Base-by-base conservation (phyloP, 2,113 vertebrate genomes). In the Lepus timidus region DNA sequence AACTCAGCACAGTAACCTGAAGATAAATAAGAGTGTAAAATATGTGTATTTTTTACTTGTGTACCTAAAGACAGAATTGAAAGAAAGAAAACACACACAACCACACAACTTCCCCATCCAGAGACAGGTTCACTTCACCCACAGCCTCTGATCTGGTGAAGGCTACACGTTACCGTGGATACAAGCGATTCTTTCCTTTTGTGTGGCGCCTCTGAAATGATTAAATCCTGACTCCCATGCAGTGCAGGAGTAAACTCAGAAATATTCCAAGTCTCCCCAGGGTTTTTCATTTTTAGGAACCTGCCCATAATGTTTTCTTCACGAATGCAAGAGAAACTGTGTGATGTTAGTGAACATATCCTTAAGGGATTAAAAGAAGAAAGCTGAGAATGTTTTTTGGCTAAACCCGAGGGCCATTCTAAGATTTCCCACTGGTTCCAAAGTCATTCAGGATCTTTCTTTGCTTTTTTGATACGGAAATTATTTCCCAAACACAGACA, bases 81-180 rank as follows among this genome's bases (percentile, higher is more conserved):
- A 96, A 96, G 94, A 95, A 96, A 76, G 87, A 95, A 96, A 97
- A 93, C 84, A 86, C 89, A 92, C 88, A n/a, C n/a, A n/a, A n/a
- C n/a, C n/a, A n/a, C n/a, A 80, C 8, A 64, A n/a, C 20, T 27
- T 93, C 82, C 91, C 93, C 67, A 94, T 71, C 85, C 88, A 96
- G 44, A 97, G 25, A 85, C 85, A 97, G 95, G 96, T 96, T 95
- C 97, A 96, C 95, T 97, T 94, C 81, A 96, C 93, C 96, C 95
- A 74, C 86, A 97, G 97, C 90, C 96, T 86, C 96, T 91, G 96
- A 96, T 96, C 95, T 97, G 95, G 97, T 96, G 97, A 97, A 98
- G 87, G 87, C 55, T 96, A 95, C 90, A 85, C 96, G 97, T 98
- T 97, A 82, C 98, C 95, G 98, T 97, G 96, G 97, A 96, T 97